These are phyloP conservation scores for Gorsachius goisagi DNA, from an alignment of 2,113 vertebrate genomes.

Conservation along the genomic window DNA sequence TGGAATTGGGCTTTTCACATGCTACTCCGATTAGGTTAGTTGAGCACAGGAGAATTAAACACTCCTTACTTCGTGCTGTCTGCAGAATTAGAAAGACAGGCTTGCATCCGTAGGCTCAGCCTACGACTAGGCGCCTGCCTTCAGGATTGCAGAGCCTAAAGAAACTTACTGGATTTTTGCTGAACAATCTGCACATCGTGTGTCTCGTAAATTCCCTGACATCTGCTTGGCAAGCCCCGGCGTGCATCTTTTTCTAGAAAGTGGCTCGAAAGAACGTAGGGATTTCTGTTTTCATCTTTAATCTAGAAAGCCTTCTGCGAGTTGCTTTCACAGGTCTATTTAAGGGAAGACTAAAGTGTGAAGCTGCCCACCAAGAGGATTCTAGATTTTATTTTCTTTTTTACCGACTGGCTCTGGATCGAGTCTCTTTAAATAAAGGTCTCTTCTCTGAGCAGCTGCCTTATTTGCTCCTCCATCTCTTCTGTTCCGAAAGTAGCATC, in stretches of 20 bases:
- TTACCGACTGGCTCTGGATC: not conserved
- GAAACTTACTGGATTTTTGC: not conserved
- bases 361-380: conserved; percentile 41
- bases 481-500: not conserved
- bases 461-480: not conserved
- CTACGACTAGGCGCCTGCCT: not conserved
- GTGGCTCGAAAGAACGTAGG: not conserved
- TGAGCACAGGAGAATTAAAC: not conserved
- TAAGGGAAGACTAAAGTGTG: conserved; percentile 41
- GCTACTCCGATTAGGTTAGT: not conserved
- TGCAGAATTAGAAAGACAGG: not conserved
- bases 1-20: not conserved
- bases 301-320: conserved; percentile 52
- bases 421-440: not conserved
- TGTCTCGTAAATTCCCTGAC: conserved; percentile 42
- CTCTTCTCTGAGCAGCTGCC: not conserved
- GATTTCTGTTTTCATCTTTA: conserved; percentile 57
- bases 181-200: conserved; percentile 41
- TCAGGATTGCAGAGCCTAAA: not conserved
- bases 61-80: not conserved
- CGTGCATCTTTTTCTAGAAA: conserved; percentile 42
- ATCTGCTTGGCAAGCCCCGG: conserved; percentile 16
- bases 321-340: conserved; percentile 31
- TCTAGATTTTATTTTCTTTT: conserved; percentile 35
- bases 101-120: not conserved